Conservation (phyloP, 2,888 invertebrate species). For the Crioceris asparagi region DNA sequence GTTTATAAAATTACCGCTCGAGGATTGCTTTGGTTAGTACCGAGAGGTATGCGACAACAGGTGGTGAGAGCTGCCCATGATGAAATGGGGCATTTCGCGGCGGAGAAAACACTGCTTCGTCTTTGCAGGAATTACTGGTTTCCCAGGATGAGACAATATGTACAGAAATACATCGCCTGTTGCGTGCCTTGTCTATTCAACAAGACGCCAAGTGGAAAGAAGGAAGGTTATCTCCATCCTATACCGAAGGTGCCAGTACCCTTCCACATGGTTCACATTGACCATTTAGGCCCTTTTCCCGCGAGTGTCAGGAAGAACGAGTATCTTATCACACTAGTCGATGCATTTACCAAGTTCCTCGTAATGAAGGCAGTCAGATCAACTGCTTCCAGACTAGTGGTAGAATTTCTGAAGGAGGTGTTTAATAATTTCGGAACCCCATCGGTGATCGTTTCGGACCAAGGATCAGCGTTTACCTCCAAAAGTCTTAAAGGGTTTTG, state of each 20-base stretch:
- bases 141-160: conserved; percentile 29
- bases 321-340: conserved; percentile 7
- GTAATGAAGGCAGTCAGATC: conserved; percentile 11
- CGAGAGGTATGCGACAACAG: conserved; percentile 25
- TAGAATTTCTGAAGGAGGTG: conserved; percentile 11
- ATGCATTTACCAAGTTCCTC: conserved; percentile 11
- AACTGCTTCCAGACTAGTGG: conserved; percentile 16
- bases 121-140: conserved; percentile 33
- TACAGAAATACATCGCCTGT: conserved; percentile 30
- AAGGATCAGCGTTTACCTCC: conserved; percentile 32
- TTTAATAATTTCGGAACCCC: conserved; percentile 21
- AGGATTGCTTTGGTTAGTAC: conserved; percentile 25
- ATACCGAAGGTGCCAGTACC: conserved; percentile 10
- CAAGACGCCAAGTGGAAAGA: conserved; percentile 9
- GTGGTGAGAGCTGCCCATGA: conserved; percentile 27
- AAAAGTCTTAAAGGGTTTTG: conserved; percentile 28
- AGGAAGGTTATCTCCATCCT: conserved; percentile 11
- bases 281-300: conserved; percentile 36
- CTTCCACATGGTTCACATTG: conserved; percentile 16
- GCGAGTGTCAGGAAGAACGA: conserved; percentile 26
- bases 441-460: conserved; percentile 29
- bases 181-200: conserved; percentile 12
- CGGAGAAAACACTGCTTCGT: conserved; percentile 27
- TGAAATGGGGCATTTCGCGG: conserved; percentile 31
- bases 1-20: conserved; percentile 16